phyloP scores from a whole-genome alignment of 2,113 vertebrate genomes.

The Labrus mixtus region DNA sequence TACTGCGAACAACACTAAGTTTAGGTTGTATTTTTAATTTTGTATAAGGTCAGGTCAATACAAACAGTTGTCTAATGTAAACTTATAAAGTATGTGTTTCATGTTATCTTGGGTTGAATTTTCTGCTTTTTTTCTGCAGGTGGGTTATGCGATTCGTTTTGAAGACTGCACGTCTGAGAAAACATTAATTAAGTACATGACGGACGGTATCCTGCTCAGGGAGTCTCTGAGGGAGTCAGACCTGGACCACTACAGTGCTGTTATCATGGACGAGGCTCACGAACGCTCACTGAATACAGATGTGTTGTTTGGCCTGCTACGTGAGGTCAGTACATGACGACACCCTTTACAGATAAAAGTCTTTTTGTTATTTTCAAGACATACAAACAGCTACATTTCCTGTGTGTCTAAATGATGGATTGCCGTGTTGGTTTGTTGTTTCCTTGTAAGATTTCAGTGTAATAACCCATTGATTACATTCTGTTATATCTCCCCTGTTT shows the following conservation, averaged over 20 bases:
- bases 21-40: no score
- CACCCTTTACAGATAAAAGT: background rate
- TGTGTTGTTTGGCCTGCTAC: constrained; percentile 96
- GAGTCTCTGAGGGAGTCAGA: constrained; percentile 97
- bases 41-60: no score
- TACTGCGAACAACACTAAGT: background rate
- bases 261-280: constrained; percentile 99
- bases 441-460: background rate
- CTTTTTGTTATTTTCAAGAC: background rate
- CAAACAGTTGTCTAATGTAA: background rate
- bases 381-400: background rate
- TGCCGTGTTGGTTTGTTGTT: background rate
- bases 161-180: constrained; percentile 98
- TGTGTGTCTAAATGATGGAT: background rate
- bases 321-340: constrained; percentile 85
- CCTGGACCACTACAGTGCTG: constrained; percentile 97
- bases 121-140: constrained; percentile 76
- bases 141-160: constrained; percentile 98
- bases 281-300: constrained; percentile 97
- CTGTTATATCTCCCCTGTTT: background rate
- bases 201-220: constrained; percentile 96
- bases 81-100: background rate
- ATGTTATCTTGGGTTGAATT: background rate
- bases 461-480: background rate
- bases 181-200: constrained; percentile 99